Evolutionary conservation across 2,113 vertebrate species (phyloP).

Genomic region (Aythya baeri): DNA sequence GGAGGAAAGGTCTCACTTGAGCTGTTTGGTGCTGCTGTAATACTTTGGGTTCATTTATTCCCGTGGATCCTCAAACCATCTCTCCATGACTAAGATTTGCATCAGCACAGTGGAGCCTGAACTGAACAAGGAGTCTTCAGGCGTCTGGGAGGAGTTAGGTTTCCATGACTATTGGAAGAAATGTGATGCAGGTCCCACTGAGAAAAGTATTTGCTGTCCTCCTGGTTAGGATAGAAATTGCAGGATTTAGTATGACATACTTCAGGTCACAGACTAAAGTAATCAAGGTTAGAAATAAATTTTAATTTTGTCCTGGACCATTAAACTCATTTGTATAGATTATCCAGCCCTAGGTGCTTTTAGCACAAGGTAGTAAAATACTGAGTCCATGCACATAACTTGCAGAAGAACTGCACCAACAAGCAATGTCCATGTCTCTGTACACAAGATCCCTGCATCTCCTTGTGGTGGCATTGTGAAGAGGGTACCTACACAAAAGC

Average conservation of each 20-base stretch:
- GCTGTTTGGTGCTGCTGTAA: background rate
- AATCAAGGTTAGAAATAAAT: background rate
- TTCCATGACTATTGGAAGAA: background rate
- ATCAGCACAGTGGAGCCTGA: background rate
- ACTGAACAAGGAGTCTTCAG: background rate
- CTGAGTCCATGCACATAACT: background rate
- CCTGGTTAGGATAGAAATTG: background rate
- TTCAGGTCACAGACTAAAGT: background rate
- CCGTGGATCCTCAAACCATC: background rate
- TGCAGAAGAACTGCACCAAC: background rate
- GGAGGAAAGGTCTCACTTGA: background rate
- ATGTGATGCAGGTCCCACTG: background rate
- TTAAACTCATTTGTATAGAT: background rate
- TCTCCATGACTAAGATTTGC: background rate
- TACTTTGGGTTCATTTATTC: background rate
- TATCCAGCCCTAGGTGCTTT: background rate
- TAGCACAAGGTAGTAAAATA: background rate
- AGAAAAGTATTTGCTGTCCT: background rate
- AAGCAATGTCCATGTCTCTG: background rate
- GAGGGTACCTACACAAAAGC: background rate
- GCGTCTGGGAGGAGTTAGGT: background rate
- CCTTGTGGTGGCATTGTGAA: background rate
- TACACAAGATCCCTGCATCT: background rate
- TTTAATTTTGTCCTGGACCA: background rate
- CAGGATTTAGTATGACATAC: background rate